Base-by-base conservation (phyloP, 1,140 invertebrate genomes). In the Ganaspis sp. region DNA sequence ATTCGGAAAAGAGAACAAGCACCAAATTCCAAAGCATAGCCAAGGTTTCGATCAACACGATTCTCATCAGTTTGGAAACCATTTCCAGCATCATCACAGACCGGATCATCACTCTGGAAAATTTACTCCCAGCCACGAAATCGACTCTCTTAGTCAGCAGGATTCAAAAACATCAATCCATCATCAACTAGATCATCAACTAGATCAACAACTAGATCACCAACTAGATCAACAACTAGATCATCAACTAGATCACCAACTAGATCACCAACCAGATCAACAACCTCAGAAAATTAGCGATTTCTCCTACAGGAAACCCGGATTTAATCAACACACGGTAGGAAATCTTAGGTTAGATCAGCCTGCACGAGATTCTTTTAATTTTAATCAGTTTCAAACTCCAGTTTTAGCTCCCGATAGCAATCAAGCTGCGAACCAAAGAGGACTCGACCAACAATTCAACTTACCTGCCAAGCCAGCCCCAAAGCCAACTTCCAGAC, bases 251-350 rank as follows among this genome's bases (percentile, higher is more conserved):
- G n/a, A 74, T 19, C 4, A 5, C 54, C 8, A 49, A 70, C 42
- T 34, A 64, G 15, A 74, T 19, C 4, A 5, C 54, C 8, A 74
- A 73, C 54, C 49, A 73, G 6, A 73, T 71, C 77, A 73, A 54
- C 49, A 73, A 15, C 21, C 53, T 17, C 76, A 83, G 19, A 75
- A 77, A 11, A 45, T 69, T 38, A 37, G 40, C 26, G 72, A 84
- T 19, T 17, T 73, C 9, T 45, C 49, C 2, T 78, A 82, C 23
- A 64, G 81, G 5, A 49, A 8, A 9, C 21, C 17, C 19, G 78
- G 80, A 70, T 53, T 79, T 21, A 70, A 73, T 6, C 76, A 84
- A 74, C 71, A 83, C 23, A 78, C 70, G 45, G 49, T 54, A 26
- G 77, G 71, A 12, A 72, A 74, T 21, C 1, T 74, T 6, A 69